Percentiles rank a stretch among this genome's conserved stretches.
Conservation (phyloP, 2,113 vertebrate genomes). For the Electrona antarctica region DNA sequence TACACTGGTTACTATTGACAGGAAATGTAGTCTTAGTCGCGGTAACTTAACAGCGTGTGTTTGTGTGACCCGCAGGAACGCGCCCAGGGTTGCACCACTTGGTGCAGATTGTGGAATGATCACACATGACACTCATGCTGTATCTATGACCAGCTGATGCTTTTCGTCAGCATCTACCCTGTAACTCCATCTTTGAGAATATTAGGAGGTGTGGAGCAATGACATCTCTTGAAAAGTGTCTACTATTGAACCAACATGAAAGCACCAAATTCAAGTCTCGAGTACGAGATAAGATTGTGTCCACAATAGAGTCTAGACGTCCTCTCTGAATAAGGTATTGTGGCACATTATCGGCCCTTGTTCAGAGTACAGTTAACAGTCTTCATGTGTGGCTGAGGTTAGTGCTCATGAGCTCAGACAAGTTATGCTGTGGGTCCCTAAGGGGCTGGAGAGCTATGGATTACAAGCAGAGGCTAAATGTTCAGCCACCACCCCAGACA, state of each 20-base stretch:
- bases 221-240: constrained; percentile 85
- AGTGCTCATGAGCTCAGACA: constrained; percentile 79
- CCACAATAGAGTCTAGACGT: constrained; percentile 78
- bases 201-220: constrained; percentile 16
- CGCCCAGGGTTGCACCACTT: no score
- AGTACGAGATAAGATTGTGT: constrained; percentile 85
- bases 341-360: constrained; percentile 79
- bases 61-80: no score
- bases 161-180: not conserved
- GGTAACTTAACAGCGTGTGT: no score
- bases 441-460: constrained; percentile 75
- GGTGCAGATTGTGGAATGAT: not conserved
- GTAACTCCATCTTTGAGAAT: constrained; percentile 61
- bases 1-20: no score
- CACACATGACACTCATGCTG: not conserved
- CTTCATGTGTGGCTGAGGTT: constrained; percentile 80
- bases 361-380: constrained; percentile 86
- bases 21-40: no score
- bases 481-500: constrained; percentile 53
- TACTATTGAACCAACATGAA: constrained; percentile 88
- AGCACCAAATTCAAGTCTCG: constrained; percentile 85
- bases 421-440: constrained; percentile 75
- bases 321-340: constrained; percentile 85
- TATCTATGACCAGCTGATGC: not conserved
- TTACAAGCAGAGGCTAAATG: constrained; percentile 77